These are phyloP conservation scores for Ciconia stormi DNA, from an alignment of 2,113 vertebrate species.

Conservation along the genomic window DNA sequence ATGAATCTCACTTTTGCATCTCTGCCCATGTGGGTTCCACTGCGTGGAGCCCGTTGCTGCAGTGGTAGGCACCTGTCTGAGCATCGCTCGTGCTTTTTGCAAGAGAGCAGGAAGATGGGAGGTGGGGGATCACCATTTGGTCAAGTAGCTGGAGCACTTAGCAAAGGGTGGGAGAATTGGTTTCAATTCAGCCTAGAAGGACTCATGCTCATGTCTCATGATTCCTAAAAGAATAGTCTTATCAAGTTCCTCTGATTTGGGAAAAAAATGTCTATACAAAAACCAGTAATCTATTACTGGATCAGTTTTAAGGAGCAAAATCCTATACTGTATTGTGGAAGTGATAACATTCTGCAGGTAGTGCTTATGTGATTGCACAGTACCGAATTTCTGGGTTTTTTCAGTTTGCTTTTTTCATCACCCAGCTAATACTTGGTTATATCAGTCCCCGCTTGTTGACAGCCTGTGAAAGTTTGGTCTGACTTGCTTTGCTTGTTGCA, in stretches of 20 bases:
- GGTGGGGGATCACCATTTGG: background rate
- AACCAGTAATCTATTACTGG: background rate
- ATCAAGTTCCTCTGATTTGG: background rate
- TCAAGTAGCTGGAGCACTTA: background rate
- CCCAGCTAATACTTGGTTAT: background rate
- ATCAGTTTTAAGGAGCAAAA: background rate
- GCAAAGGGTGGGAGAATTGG: background rate
- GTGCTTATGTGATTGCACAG: background rate
- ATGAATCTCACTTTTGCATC: background rate
- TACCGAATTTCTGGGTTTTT: background rate
- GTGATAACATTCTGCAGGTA: background rate
- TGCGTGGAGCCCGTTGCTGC: accelerated
- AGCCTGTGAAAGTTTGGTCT: background rate
- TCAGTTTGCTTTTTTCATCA: background rate
- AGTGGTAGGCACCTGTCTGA: background rate
- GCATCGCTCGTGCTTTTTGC: background rate
- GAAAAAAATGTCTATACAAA: background rate
- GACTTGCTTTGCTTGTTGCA: background rate
- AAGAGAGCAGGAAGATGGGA: background rate
- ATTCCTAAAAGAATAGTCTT: background rate
- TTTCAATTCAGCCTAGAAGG: background rate
- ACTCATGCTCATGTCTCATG: background rate
- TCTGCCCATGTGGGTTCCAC: background rate
- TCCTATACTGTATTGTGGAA: background rate
- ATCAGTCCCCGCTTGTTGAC: background rate